Conservation (phyloP, 2,888 invertebrate genomes). For the Caenorhabditis sp. region DNA sequence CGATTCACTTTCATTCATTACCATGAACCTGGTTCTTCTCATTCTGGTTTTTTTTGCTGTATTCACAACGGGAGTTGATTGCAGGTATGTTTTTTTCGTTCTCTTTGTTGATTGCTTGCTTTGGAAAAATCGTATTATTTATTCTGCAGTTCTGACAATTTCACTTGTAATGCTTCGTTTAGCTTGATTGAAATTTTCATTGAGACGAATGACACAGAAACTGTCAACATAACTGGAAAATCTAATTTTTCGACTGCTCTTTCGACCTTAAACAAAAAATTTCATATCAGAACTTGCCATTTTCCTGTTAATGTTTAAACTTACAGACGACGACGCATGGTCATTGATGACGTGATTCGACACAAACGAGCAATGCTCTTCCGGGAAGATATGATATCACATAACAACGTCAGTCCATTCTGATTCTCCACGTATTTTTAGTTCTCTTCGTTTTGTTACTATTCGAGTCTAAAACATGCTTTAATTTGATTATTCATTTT, state of each 20-base stretch:
- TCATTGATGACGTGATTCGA: slow-evolving; percentile 62
- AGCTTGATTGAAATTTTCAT: too few species aligned
- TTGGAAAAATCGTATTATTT: background rate
- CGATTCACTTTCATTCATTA: slow-evolving; percentile 41
- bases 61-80: slow-evolving; percentile 50
- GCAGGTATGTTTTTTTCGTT: slow-evolving; percentile 41
- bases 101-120: background rate
- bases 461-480: slow-evolving; percentile 49
- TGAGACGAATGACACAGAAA: too few species aligned
- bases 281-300: background rate
- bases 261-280: background rate
- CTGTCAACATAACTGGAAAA: too few species aligned
- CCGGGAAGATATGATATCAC: slow-evolving; percentile 51
- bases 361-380: slow-evolving; percentile 56
- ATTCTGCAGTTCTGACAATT: too few species aligned
- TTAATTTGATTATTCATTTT: slow-evolving; percentile 38
- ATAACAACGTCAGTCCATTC: slow-evolving; percentile 36
- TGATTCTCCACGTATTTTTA: slow-evolving; percentile 11
- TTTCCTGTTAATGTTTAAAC: slow-evolving; percentile 16
- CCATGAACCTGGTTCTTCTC: slow-evolving; percentile 57
- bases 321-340: slow-evolving; percentile 61
- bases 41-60: slow-evolving; percentile 53
- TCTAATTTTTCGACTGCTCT: too few species aligned
- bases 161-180: too few species aligned
- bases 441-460: slow-evolving; percentile 27